These are phyloP conservation scores for Desmodus rotundus DNA, from an alignment of 2,113 vertebrate genomes.

Conservation along the genomic window DNA sequence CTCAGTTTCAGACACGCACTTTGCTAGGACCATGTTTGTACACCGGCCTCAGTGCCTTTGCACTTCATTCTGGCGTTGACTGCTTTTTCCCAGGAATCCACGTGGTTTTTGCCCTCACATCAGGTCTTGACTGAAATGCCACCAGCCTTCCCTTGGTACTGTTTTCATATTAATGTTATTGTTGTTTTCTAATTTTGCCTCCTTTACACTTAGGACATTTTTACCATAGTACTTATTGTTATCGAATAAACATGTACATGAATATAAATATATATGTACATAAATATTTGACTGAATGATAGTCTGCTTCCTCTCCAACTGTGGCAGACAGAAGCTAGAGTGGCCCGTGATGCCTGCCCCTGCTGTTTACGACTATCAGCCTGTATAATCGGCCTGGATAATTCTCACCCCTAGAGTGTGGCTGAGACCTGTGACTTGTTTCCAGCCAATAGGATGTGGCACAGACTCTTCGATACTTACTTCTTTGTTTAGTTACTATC, in stretches of 20 bases:
- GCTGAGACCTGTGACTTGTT: not conserved
- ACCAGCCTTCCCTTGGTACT: not conserved
- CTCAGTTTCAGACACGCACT: not conserved
- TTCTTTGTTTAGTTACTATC: not conserved
- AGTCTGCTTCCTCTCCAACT: not conserved
- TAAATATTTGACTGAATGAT: not conserved
- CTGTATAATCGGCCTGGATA: not conserved
- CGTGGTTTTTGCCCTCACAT: not conserved
- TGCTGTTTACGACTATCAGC: not conserved
- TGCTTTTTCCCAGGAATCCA: not conserved
- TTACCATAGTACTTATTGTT: not conserved
- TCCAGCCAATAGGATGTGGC: not conserved
- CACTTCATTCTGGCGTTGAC: not conserved
- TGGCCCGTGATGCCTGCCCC: not conserved
- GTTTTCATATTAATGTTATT: not conserved
- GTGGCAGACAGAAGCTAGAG: not conserved
- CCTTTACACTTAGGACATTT: not conserved
- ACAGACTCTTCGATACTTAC: not conserved
- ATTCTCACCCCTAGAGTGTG: not conserved
- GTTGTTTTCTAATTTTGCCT: not conserved
- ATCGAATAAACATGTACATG: not conserved
- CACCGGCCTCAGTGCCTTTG: not conserved
- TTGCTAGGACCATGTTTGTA: not conserved
- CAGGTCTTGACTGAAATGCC: not conserved
- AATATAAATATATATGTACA: not conserved